A percentile compares a stretch with the other conserved stretches of the same genome.
phyloP scores from a whole-genome alignment of 2,888 invertebrate species.

The Kryphioiulus occultus region DNA sequence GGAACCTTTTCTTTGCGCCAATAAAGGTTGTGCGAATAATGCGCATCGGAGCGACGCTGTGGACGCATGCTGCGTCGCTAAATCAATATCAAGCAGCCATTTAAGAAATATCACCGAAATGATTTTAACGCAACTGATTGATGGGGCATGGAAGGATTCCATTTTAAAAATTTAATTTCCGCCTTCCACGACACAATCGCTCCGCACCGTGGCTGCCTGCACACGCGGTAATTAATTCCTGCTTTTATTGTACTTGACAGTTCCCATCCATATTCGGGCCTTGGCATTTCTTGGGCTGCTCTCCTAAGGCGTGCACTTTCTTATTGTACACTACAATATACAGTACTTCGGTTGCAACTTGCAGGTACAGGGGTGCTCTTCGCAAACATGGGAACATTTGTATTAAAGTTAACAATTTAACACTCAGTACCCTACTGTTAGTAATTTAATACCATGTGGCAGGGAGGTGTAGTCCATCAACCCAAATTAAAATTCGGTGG shows the following conservation, averaged over 20 bases:
- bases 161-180: constrained; percentile 40
- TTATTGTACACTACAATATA: too few relatives aligned
- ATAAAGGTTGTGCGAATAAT: background rate
- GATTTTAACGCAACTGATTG: constrained; percentile 32
- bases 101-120: constrained; percentile 40
- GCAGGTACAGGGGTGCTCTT: background rate
- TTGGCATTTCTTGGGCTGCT: background rate
- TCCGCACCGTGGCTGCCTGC: constrained; percentile 26
- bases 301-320: background rate
- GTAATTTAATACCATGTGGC: too few relatives aligned
- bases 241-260: constrained; percentile 40
- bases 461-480: too few relatives aligned
- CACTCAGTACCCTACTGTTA: too few relatives aligned
- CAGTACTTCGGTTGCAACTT: background rate
- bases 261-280: constrained; percentile 13
- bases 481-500: too few relatives aligned
- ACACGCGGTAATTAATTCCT: constrained; percentile 20
- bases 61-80: constrained; percentile 11
- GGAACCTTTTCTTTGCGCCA: background rate
- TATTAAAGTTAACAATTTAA: too few relatives aligned
- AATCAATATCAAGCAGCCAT: constrained; percentile 39
- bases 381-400: too few relatives aligned
- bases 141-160: constrained; percentile 29
- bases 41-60: background rate
- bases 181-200: constrained; percentile 16